Evolutionary conservation across 2,113 vertebrate genomes (phyloP).

Genomic region (Lepidothrix coronata): DNA sequence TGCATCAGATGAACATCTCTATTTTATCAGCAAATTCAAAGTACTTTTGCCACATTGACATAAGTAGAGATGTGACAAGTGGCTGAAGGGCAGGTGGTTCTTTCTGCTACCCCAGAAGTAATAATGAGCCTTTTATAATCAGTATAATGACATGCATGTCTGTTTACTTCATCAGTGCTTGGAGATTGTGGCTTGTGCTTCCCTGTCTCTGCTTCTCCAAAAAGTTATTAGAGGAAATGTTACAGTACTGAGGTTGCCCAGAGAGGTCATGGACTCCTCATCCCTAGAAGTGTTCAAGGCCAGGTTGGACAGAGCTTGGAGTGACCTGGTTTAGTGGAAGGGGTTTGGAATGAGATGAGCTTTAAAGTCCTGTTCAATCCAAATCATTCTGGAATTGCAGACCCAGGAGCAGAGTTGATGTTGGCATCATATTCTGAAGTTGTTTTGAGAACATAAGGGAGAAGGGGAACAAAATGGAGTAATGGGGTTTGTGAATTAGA

Average conservation of each 20-base stretch:
- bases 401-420: not conserved
- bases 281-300: not conserved
- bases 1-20: not conserved
- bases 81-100: not conserved
- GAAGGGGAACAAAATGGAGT: not conserved
- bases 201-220: not conserved
- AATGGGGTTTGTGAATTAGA: not conserved
- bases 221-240: not conserved
- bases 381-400: not conserved
- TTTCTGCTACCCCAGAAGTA: not conserved
- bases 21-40: not conserved
- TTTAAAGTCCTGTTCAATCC: not conserved
- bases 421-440: fast-evolving
- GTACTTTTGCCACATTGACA: not conserved
- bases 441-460: not conserved
- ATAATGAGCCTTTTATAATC: not conserved
- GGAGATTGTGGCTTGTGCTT: not conserved
- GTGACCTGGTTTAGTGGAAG: not conserved
- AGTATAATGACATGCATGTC: not conserved
- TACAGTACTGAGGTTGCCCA: not conserved
- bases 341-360: not conserved
- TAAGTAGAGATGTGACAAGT: not conserved
- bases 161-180: not conserved
- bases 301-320: not conserved
- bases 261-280: not conserved